A percentile compares a stretch with the other conserved stretches of the same genome.
These are phyloP conservation scores for Isichthys henryi DNA, from an alignment of 2,113 vertebrate species.

Conservation along the genomic window DNA sequence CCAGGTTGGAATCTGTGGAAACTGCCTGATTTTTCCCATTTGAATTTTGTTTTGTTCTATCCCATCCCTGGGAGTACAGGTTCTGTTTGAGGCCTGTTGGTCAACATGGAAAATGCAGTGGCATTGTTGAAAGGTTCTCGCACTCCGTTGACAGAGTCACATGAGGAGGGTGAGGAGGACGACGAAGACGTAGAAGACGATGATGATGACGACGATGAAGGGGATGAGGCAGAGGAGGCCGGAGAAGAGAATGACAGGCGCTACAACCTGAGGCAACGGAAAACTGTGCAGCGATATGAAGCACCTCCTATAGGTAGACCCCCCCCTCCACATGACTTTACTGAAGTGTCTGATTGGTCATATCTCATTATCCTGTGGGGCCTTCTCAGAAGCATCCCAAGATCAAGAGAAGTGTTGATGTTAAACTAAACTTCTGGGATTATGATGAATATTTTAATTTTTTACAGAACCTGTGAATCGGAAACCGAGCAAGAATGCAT, in stretches of 20 bases:
- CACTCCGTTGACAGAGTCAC: conserved; percentile 69
- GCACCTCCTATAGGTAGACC: conserved; percentile 88
- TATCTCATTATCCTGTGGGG: background rate
- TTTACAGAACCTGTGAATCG: conserved; percentile 87
- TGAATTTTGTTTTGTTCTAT: background rate
- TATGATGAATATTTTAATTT: background rate
- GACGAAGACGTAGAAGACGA: conserved; percentile 76
- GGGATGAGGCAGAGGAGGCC: conserved; percentile 81
- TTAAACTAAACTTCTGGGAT: conserved; percentile 21
- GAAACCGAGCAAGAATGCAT: conserved; percentile 85
- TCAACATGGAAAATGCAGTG: background rate
- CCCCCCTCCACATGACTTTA: background rate
- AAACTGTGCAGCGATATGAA: conserved; percentile 94
- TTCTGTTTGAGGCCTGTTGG: background rate
- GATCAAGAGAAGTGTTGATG: background rate
- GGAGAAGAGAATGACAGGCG: conserved; percentile 88
- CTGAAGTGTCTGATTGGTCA: background rate
- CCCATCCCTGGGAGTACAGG: background rate
- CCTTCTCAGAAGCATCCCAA: background rate
- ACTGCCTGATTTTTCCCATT: background rate
- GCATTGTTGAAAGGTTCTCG: background rate
- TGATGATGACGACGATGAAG: conserved; percentile 90
- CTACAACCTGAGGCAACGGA: conserved; percentile 93
- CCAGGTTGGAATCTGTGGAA: background rate
- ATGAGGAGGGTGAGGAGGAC: conserved; percentile 77